A percentile compares a stretch with the other conserved stretches of the same genome.
These are phyloP conservation scores for Irena cyanogastra DNA, from an alignment of 2,113 vertebrate genomes.

Conservation along the genomic window DNA sequence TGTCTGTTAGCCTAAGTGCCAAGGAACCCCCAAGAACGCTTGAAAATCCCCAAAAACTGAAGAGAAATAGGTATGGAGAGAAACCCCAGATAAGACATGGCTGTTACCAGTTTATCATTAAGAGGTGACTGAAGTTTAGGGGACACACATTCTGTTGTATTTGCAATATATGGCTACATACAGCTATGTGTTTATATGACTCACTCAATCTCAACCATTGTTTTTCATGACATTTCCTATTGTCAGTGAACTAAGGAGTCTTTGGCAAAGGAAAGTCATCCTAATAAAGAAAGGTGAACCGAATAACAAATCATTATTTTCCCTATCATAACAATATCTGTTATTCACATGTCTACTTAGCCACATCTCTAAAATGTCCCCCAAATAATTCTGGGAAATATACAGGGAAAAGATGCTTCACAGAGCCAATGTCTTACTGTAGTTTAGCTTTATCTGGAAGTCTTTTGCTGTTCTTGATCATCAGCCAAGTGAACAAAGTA, in stretches of 20 bases:
- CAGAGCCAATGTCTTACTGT: background rate
- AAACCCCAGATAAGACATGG: background rate
- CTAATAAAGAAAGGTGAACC: background rate
- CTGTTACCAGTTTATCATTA: background rate
- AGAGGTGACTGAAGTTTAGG: background rate
- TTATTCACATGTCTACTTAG: background rate
- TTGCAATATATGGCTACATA: background rate
- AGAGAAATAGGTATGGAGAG: background rate
- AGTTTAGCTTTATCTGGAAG: background rate
- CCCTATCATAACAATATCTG: background rate
- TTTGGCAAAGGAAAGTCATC: background rate
- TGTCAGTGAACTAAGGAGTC: background rate
- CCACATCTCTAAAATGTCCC: background rate
- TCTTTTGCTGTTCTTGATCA: background rate
- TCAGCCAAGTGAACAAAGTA: background rate
- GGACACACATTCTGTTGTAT: background rate
- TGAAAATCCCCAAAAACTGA: background rate
- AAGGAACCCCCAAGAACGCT: background rate
- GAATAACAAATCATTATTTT: background rate
- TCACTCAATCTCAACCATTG: background rate
- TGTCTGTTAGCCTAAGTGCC: background rate
- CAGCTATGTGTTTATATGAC: background rate
- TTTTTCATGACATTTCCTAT: background rate
- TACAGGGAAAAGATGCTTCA: background rate
- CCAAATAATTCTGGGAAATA: background rate